Evolutionary conservation across 2,888 invertebrate species (phyloP).

Genomic region (Zootermopsis nevadensis): DNA sequence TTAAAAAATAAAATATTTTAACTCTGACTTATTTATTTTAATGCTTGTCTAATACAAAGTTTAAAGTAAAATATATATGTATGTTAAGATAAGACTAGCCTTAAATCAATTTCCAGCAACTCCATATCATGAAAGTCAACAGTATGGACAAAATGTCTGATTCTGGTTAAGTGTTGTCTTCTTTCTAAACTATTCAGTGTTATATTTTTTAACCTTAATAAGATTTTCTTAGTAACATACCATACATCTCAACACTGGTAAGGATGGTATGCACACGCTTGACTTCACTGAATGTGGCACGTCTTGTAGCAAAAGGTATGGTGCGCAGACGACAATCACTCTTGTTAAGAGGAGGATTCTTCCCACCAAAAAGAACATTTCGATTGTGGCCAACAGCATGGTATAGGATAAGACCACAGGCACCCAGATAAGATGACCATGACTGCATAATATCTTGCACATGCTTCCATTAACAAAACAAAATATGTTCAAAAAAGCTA

Average conservation of each 20-base stretch:
- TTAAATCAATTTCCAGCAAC: no score
- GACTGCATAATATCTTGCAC: conserved; percentile 76
- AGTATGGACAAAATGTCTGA: no score
- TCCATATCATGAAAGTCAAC: no score
- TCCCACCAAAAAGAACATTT: conserved; percentile 78
- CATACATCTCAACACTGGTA: conserved; percentile 74
- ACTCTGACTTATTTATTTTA: no score
- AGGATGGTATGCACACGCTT: conserved; percentile 78
- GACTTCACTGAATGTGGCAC: conserved; percentile 85
- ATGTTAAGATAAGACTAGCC: no score
- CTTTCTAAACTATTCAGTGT: no score
- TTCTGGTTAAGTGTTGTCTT: no score
- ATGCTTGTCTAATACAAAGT: no score
- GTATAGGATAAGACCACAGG: conserved; percentile 79
- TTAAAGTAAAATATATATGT: no score
- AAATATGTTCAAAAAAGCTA: no score
- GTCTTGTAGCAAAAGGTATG: conserved; percentile 84
- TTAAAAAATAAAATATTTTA: no score
- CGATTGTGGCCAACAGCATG: conserved; percentile 81
- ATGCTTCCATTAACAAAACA: conserved; percentile 68
- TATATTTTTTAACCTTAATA: no score
- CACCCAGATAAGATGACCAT: conserved; percentile 75
- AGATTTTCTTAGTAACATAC: conserved; percentile 62
- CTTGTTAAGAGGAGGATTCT: conserved; percentile 74
- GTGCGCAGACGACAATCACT: conserved; percentile 73